These are phyloP conservation scores for Drosophila formosana DNA, from an alignment of 2,888 invertebrate species.

Conservation along the genomic window DNA sequence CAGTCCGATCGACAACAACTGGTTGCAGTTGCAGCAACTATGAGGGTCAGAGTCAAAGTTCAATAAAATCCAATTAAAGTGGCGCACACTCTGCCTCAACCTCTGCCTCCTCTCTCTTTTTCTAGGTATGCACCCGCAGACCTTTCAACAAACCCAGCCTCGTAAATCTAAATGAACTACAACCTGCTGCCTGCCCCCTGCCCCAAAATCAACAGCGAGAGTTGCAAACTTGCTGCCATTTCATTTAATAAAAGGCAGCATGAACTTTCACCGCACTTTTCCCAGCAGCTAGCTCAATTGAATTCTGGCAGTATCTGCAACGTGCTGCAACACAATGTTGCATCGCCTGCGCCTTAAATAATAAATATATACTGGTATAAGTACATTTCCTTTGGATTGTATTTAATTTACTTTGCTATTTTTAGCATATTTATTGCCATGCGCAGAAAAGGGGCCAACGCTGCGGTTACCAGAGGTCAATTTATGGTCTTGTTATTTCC, in stretches of 20 bases:
- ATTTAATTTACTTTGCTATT: slow-evolving; percentile 66
- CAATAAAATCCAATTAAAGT: slow-evolving; percentile 81
- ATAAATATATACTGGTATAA: slow-evolving; percentile 10
- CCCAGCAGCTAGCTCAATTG: slow-evolving; percentile 25
- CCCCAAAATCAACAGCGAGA: slow-evolving; percentile 24
- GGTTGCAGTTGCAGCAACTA: slow-evolving; percentile 57
- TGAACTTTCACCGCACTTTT: slow-evolving; percentile 66
- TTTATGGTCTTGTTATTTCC: slow-evolving; percentile 51
- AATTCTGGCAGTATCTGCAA: slow-evolving; percentile 40
- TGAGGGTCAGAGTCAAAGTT: slow-evolving; percentile 81
- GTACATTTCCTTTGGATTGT: slow-evolving; percentile 24
- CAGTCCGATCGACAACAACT: slow-evolving; percentile 38
- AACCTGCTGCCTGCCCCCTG: slow-evolving; percentile 43
- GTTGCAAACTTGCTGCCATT: slow-evolving; percentile 54
- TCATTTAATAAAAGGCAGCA: slow-evolving; percentile 67
- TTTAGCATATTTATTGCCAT: slow-evolving; percentile 73
- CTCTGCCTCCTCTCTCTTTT: not conserved
- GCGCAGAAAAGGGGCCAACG: slow-evolving; percentile 57
- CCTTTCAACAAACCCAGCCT: slow-evolving; percentile 57
- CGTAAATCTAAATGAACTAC: slow-evolving; percentile 70
- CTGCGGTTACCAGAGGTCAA: slow-evolving; percentile 67
- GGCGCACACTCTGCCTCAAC: slow-evolving; percentile 38
- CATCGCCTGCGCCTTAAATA: slow-evolving; percentile 36
- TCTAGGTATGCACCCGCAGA: slow-evolving; percentile 61
- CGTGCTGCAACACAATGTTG: slow-evolving; percentile 22